Percentiles rank a stretch among this genome's conserved stretches.
These are phyloP conservation scores for Mus spretus DNA, from an alignment of 2,797 vertebrate species.

Conservation along the genomic window DNA sequence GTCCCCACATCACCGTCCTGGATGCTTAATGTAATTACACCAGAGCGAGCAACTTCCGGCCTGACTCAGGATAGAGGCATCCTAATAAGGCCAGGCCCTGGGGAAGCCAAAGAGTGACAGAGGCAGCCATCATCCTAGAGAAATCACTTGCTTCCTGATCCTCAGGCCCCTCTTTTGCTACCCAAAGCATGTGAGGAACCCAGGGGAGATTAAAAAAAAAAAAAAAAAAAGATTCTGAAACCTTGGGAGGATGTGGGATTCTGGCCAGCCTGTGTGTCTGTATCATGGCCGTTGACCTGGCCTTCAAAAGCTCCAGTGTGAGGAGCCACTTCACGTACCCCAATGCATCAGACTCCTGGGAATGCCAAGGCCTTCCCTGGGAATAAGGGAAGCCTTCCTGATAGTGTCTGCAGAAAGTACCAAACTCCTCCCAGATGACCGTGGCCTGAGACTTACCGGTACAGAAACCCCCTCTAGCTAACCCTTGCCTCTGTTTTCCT, in stretches of 20 bases:
- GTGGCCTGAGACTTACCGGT: neutral
- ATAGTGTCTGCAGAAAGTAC: neutral
- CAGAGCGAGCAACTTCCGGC: slow-evolving; percentile 69
- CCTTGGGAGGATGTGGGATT: neutral
- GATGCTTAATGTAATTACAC: slow-evolving; percentile 64
- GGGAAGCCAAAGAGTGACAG: neutral
- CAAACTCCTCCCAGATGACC: neutral
- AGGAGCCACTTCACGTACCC: neutral
- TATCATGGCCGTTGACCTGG: neutral
- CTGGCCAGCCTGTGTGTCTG: neutral
- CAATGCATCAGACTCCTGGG: neutral
- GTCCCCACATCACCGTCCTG: slow-evolving; percentile 50
- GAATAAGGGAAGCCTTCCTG: neutral
- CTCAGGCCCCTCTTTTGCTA: slow-evolving; percentile 4
- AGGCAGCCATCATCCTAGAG: neutral
- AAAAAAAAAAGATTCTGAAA: slow-evolving; percentile 14
- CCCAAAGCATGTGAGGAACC: neutral
- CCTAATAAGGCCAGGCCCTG: slow-evolving; percentile 21
- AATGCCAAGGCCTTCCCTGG: neutral
- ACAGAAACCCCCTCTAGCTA: neutral
- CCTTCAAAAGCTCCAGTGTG: neutral
- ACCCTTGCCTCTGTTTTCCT: neutral
- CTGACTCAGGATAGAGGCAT: slow-evolving; percentile 52
- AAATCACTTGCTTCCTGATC: slow-evolving; percentile 42
- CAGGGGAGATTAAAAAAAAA: neutral